phyloP scores from a whole-genome alignment of 1,140 invertebrate genomes.

The Hyles euphorbiae region DNA sequence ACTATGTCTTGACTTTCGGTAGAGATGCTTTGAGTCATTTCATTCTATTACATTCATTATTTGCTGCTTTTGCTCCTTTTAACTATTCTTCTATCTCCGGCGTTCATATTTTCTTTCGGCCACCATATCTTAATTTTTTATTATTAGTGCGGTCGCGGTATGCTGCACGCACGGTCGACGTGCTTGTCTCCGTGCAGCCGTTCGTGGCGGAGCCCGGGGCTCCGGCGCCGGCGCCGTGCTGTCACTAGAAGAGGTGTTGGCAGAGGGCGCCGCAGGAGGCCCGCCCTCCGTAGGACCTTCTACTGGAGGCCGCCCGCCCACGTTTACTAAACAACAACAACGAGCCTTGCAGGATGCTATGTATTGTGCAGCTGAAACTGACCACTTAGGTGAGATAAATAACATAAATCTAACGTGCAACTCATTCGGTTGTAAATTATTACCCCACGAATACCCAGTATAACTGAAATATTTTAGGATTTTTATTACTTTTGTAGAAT shows the following conservation, averaged over 20 bases:
- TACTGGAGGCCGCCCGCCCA: slow-evolving; percentile 59
- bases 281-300: slow-evolving; percentile 48
- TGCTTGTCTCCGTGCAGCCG: slow-evolving; percentile 83
- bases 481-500: too few species aligned
- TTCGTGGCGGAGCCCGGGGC: slow-evolving; percentile 87
- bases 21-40: too few species aligned
- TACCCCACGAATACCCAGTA: too few species aligned
- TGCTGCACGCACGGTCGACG: slow-evolving; percentile 91
- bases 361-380: slow-evolving; percentile 94
- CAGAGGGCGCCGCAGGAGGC: slow-evolving; percentile 83
- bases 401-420: not conserved
- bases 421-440: too few species aligned
- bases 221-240: slow-evolving; percentile 83
- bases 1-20: too few species aligned
- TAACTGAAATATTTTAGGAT: too few species aligned
- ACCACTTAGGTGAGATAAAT: slow-evolving; percentile 82
- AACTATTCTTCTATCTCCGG: too few species aligned
- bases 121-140: not conserved
- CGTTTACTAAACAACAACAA: slow-evolving; percentile 88
- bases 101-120: not conserved
- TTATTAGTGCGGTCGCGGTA: slow-evolving; percentile 86
- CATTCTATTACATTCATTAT: too few species aligned
- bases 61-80: too few species aligned
- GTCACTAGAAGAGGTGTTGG: slow-evolving; percentile 92
- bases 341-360: slow-evolving; percentile 92